Evolutionary conservation across 2,797 vertebrate genomes (phyloP).

Genomic region (Pangasius djambal): DNA sequence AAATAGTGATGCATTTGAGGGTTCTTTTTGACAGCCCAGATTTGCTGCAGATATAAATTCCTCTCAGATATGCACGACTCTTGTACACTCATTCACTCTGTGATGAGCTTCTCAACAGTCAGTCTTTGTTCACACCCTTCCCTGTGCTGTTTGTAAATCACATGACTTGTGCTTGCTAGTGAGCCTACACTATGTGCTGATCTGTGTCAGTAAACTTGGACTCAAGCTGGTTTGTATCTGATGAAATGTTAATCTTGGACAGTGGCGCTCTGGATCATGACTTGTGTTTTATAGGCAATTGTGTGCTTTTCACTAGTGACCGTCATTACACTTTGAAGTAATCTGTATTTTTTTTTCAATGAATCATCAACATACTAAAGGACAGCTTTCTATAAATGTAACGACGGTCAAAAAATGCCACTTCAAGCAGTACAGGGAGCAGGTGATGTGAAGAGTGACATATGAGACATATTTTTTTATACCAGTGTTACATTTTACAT

Average conservation of each 20-base stretch:
- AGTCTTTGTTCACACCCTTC: constrained; percentile 42
- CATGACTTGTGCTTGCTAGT: constrained; percentile 52
- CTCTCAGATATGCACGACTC: neutral
- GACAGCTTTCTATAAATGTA: constrained; percentile 18
- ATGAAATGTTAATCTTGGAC: constrained; percentile 3
- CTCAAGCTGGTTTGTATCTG: constrained; percentile 19
- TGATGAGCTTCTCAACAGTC: constrained; percentile 30
- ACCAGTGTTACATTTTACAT: neutral
- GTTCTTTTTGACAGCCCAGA: constrained; percentile 12
- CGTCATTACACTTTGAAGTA: constrained; percentile 32
- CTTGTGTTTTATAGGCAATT: constrained; percentile 45
- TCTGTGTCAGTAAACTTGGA: constrained; percentile 31
- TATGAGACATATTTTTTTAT: constrained; percentile 11
- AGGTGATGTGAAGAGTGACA: constrained; percentile 17
- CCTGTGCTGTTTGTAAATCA: constrained; percentile 49
- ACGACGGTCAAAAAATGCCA: constrained; percentile 13
- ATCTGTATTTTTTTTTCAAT: neutral
- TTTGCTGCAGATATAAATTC: constrained; percentile 13
- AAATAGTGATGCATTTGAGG: constrained; percentile 39
- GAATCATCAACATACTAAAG: constrained; percentile 8
- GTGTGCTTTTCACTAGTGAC: constrained; percentile 50
- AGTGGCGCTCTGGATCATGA: constrained; percentile 12
- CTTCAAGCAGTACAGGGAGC: constrained; percentile 29
- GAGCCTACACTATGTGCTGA: constrained; percentile 35
- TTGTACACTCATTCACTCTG: constrained; percentile 43